Evolutionary conservation across 1,140 invertebrate genomes (phyloP).

Genomic region (Drosophila pseudoobscura): DNA sequence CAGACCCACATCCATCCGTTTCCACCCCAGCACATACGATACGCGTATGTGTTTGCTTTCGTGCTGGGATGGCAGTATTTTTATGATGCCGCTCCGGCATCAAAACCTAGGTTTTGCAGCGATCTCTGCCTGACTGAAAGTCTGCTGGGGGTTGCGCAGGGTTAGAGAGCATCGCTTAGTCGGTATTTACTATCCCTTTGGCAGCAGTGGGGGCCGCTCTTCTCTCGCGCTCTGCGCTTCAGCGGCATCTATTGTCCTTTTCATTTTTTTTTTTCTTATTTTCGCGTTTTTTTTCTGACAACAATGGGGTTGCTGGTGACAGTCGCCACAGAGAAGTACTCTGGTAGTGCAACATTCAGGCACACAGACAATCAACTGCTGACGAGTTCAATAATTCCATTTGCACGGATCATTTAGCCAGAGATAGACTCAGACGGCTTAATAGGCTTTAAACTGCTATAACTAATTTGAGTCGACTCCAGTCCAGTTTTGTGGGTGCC

Average conservation of each 20-base stretch:
- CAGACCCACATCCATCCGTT: conserved; percentile 7
- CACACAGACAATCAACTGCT: conserved; percentile 22
- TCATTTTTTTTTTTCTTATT: conserved; percentile 1
- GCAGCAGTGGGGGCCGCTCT: no score
- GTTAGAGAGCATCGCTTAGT: conserved; percentile 12
- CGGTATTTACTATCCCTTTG: neutral
- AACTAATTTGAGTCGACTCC: conserved; percentile 34
- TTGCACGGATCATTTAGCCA: conserved; percentile 40
- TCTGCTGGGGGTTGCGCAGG: conserved; percentile 8
- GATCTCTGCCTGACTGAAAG: conserved; percentile 3
- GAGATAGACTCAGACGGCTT: neutral
- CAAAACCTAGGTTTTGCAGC: neutral
- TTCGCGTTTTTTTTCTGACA: conserved; percentile 26
- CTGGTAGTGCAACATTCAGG: conserved; percentile 22
- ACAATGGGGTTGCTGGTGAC: conserved; percentile 60
- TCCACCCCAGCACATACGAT: neutral
- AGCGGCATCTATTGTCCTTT: no score
- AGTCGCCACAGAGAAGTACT: conserved; percentile 27
- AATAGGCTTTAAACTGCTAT: conserved; percentile 41
- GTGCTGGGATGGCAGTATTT: conserved; percentile 27
- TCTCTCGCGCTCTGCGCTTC: no score
- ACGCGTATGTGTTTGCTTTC: conserved; percentile 45
- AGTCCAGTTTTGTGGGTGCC: conserved; percentile 2
- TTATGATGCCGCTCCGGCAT: conserved; percentile 7
- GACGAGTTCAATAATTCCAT: conserved; percentile 47